Conservation (phyloP, 2,113 vertebrate genomes). For the Corapipo altera region DNA sequence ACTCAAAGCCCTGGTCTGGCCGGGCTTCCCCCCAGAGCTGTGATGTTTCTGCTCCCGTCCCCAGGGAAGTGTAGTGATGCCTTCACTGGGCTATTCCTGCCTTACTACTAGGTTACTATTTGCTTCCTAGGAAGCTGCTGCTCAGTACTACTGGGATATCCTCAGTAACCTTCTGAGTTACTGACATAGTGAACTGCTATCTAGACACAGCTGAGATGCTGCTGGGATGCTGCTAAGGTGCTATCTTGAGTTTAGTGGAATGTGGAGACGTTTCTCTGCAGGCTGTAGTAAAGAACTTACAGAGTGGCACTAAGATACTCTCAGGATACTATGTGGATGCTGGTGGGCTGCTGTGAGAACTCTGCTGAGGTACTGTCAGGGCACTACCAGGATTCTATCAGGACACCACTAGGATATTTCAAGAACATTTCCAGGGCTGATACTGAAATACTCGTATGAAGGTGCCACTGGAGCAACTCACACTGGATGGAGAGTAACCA, state of each 20-base stretch:
- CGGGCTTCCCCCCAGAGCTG: background rate
- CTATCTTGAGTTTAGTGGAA: background rate
- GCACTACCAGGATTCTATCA: background rate
- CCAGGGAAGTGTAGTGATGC: background rate
- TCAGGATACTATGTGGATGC: background rate
- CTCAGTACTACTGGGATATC: background rate
- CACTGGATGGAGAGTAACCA: too few relatives aligned
- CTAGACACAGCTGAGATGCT: background rate
- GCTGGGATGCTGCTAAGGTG: background rate
- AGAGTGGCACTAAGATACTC: background rate
- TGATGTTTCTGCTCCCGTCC: background rate
- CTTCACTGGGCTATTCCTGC: rapidly evolving
- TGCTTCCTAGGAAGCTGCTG: background rate
- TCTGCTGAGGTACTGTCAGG: rapidly evolving
- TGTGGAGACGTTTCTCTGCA: background rate
- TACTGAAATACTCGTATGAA: rapidly evolving
- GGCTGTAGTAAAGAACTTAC: background rate
- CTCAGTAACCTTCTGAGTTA: background rate
- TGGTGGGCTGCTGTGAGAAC: background rate
- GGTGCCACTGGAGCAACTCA: background rate
- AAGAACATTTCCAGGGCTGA: background rate
- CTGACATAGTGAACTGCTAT: rapidly evolving
- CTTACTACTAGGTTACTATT: background rate
- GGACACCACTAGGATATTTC: background rate
- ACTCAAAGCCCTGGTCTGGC: rapidly evolving